Evolutionary conservation across 2,113 vertebrate species (phyloP), one percentile per base, ranked within the genome.

Genomic region (Mesembrinibis cayennensis): DNA sequence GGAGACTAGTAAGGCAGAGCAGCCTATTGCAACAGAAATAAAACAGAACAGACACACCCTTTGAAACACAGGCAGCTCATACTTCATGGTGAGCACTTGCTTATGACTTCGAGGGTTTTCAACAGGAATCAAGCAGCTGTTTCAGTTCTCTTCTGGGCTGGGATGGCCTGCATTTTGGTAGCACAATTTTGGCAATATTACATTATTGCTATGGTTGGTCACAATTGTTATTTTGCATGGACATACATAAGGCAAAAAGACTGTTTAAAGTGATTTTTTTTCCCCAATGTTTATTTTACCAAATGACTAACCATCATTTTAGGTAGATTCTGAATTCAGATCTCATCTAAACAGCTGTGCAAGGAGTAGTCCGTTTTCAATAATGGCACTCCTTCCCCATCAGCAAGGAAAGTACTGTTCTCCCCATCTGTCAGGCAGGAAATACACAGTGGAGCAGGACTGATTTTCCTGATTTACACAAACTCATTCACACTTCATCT

Each of bases 331-430:
- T 44, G 50, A 74, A 58, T 62, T 65, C 53, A 72, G 49, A 53
- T 42, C 55, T 44, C 21, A 36, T 29, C 65, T 73, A 40, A 78
- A 56, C 7, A 17, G 23, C 44, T 81, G 50, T 53, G 59, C 23
- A 77, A 94, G 18, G 18, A 84, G 32, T 8, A 50, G 20, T 32
- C 23, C 11, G 7, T 58, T 30, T 78, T 90, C 38, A 66, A 16
- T 22, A 65, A 4, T 1, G 3, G 30, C 23, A 66, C 13, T 34
- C 9, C 49, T 26, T 81, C 15, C 23, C 19, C 3, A 0, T 12
- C 34, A 79, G 42, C 20, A 67, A 61, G 70, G 22, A 65, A 88
- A 70, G 61, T n/a, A 44, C 47, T 44, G 13, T 47, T 72, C 34
- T 81, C 30, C 44, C 45, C 20, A 40, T 26, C n/a, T 77, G 52